Evolutionary conservation across 1,140 invertebrate genomes (phyloP).

Genomic region (Cydia strobilella): DNA sequence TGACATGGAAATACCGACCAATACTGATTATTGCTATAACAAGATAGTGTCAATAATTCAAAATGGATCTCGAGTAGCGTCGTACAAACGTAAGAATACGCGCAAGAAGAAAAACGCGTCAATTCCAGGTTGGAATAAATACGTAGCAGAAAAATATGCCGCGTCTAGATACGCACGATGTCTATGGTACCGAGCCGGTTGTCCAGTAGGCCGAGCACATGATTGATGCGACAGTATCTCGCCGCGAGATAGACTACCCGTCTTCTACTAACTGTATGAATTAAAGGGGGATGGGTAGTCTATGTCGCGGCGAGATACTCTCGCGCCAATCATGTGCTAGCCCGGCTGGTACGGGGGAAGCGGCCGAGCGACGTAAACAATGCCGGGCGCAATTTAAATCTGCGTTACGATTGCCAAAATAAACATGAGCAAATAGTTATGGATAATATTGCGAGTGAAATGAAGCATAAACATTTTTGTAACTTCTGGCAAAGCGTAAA

Average conservation of each 20-base stretch:
- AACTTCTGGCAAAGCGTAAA: slow-evolving; percentile 7
- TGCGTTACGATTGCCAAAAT: background rate
- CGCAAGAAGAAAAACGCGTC: background rate
- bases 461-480: background rate
- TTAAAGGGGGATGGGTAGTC: no score
- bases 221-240: no score
- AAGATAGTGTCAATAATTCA: background rate
- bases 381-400: slow-evolving; percentile 8
- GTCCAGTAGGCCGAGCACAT: no score
- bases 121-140: slow-evolving; percentile 7
- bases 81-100: background rate
- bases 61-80: background rate
- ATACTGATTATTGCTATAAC: background rate
- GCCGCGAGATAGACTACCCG: no score
- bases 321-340: no score
- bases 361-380: slow-evolving; percentile 18
- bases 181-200: slow-evolving; percentile 5
- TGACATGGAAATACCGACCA: background rate
- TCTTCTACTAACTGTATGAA: no score
- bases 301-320: no score
- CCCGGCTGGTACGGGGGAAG: background rate
- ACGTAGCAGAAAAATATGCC: slow-evolving; percentile 7
- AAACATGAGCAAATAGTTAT: background rate
- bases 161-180: background rate
- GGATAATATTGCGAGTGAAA: slow-evolving; percentile 3